Percentiles rank a stretch among this genome's conserved stretches.
Conservation (phyloP, 2,113 vertebrate genomes). For the Procavia capensis region DNA sequence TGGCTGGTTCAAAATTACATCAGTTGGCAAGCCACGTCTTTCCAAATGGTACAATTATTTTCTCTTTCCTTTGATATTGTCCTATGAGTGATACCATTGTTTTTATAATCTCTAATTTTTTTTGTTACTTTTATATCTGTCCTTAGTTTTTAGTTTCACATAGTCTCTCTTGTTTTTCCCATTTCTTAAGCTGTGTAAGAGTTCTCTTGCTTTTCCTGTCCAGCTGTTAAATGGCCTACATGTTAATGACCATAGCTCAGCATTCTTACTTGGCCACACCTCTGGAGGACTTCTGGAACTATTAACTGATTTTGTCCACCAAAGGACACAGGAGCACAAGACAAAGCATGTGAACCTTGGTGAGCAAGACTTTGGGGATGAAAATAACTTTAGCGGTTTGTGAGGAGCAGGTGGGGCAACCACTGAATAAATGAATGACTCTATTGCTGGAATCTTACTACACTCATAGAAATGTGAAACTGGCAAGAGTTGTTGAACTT, state of each 20-base stretch:
- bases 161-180: not conserved
- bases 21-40: not conserved
- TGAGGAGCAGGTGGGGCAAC: slow-evolving; percentile 52
- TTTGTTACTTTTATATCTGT: not conserved
- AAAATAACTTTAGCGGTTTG: not conserved
- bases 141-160: not conserved
- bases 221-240: slow-evolving; percentile 26
- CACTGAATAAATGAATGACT: slow-evolving; percentile 30
- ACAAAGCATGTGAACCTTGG: not conserved
- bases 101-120: slow-evolving; percentile 6
- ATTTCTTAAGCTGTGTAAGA: not conserved
- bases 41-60: not conserved
- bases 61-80: not conserved
- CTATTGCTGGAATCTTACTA: slow-evolving; percentile 47
- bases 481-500: slow-evolving; percentile 43
- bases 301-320: slow-evolving; percentile 31
- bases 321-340: not conserved
- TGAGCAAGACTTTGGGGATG: not conserved
- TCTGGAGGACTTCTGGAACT: slow-evolving; percentile 7
- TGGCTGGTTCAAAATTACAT: not conserved
- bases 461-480: slow-evolving; percentile 71
- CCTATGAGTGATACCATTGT: not conserved
- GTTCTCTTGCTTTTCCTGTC: not conserved
- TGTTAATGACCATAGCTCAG: slow-evolving; percentile 7
- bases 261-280: not conserved